These are phyloP conservation scores for Hydriomena furcata DNA, from an alignment of 2,888 invertebrate species.

Conservation along the genomic window DNA sequence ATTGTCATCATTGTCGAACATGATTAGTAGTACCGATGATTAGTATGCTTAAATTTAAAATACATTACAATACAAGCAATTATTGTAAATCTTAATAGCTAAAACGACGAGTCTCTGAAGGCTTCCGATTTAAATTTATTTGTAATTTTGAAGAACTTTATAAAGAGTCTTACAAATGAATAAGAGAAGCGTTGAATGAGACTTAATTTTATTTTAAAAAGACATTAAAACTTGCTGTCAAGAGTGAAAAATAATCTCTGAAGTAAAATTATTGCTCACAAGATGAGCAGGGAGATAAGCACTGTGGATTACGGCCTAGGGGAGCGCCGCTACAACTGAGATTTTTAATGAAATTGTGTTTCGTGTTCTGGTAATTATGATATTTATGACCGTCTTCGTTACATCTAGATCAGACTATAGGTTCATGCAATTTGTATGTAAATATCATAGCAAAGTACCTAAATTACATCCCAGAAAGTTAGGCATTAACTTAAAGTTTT, in stretches of 20 bases:
- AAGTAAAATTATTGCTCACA: constrained; percentile 74
- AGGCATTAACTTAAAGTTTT: no score
- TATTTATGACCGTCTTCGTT: no score
- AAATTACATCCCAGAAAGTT: no score
- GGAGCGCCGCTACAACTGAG: constrained; percentile 21
- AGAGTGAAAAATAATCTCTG: constrained; percentile 78
- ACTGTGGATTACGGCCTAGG: constrained; percentile 51
- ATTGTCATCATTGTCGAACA: no score
- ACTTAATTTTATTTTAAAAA: constrained; percentile 75
- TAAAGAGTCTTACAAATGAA: constrained; percentile 40
- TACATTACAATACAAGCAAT: no score
- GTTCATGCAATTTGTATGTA: no score
- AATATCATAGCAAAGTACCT: no score
- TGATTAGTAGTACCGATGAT: no score
- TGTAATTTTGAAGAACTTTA: constrained; percentile 33
- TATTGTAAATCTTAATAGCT: no score
- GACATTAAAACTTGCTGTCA: constrained; percentile 78
- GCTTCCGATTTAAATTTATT: constrained; percentile 14
- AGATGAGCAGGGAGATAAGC: constrained; percentile 72
- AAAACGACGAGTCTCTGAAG: no score
- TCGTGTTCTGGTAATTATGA: constrained; percentile 14
- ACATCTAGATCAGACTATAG: no score
- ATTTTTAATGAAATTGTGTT: constrained; percentile 27
- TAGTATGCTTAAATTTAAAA: no score
- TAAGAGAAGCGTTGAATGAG: constrained; percentile 53